A percentile compares a stretch with the other conserved stretches of the same genome.
Evolutionary conservation across 2,113 vertebrate genomes (phyloP).

Genomic region (Hippocampus guttulatus): DNA sequence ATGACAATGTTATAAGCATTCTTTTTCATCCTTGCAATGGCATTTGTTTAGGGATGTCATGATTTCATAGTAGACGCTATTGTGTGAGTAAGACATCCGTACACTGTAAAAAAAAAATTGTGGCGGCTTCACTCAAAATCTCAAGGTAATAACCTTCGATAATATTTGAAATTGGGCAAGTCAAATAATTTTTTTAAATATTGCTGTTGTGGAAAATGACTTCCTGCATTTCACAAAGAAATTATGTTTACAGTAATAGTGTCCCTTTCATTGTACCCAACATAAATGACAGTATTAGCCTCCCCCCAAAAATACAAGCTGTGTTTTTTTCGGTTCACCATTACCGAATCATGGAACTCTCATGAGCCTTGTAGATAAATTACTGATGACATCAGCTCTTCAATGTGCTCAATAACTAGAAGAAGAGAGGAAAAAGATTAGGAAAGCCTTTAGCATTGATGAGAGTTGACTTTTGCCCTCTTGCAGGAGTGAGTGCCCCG

Average conservation of each 20-base stretch:
- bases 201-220: too few species aligned
- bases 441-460: slow-evolving; percentile 36
- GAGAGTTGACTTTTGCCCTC: slow-evolving; percentile 62
- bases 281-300: too few species aligned
- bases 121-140: too few species aligned
- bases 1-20: not conserved
- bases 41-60: not conserved
- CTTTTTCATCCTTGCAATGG: not conserved
- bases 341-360: slow-evolving; percentile 5
- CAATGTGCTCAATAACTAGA: slow-evolving; percentile 16
- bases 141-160: too few species aligned
- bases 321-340: slow-evolving; percentile 1
- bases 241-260: too few species aligned
- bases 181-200: too few species aligned
- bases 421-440: slow-evolving; percentile 26
- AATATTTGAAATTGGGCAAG: too few species aligned
- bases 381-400: slow-evolving; percentile 12
- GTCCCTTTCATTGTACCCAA: too few species aligned
- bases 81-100: not conserved
- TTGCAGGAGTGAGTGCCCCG: slow-evolving; percentile 46
- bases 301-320: too few species aligned
- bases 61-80: not conserved
- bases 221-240: too few species aligned
- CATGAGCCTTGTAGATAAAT: slow-evolving; percentile 12
- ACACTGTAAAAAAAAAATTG: too few species aligned